A percentile compares a stretch with the other conserved stretches of the same genome.
phyloP scores from a whole-genome alignment of 35 echinoderm and acorn worm genomes.

The Apostichopus parvimensis region DNA sequence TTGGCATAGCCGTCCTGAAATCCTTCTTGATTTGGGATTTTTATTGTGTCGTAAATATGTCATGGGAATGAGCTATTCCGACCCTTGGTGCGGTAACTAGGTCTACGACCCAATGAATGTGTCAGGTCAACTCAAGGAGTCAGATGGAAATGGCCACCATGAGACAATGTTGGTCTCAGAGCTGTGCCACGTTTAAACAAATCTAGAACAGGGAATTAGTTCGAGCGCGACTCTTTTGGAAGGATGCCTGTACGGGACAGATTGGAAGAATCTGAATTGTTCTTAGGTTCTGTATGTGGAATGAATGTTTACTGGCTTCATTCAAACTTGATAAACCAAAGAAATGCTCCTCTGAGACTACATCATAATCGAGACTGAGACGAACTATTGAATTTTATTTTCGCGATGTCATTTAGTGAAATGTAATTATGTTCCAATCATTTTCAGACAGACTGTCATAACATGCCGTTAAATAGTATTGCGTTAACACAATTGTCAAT shows the following conservation, averaged over 20 bases:
- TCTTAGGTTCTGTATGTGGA: no score
- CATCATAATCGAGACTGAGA: no score
- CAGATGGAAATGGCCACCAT: slow-evolving; percentile 33
- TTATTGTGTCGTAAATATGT: slow-evolving; percentile 42
- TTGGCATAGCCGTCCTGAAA: slow-evolving; percentile 12
- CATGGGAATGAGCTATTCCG: slow-evolving; percentile 32
- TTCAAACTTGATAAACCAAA: no score
- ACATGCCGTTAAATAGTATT: no score
- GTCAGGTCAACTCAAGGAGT: slow-evolving; percentile 34
- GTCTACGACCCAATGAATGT: slow-evolving; percentile 46
- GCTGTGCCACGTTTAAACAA: slow-evolving; percentile 1
- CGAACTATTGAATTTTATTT: no score
- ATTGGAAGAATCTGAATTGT: not conserved
- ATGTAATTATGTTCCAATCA: no score
- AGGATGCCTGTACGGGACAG: not conserved
- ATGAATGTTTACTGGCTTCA: no score
- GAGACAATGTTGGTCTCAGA: slow-evolving; percentile 17
- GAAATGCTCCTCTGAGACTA: no score
- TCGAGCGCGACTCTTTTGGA: not conserved
- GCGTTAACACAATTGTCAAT: no score
- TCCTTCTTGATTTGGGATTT: slow-evolving; percentile 44
- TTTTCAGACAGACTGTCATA: no score
- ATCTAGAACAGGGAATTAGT: slow-evolving; percentile 40
- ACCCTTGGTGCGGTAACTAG: slow-evolving; percentile 32
- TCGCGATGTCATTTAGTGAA: no score